Percentiles rank a stretch among this genome's conserved stretches.
These are phyloP conservation scores for Orycteropus afer DNA, from an alignment of 2,113 vertebrate species.

Conservation along the genomic window DNA sequence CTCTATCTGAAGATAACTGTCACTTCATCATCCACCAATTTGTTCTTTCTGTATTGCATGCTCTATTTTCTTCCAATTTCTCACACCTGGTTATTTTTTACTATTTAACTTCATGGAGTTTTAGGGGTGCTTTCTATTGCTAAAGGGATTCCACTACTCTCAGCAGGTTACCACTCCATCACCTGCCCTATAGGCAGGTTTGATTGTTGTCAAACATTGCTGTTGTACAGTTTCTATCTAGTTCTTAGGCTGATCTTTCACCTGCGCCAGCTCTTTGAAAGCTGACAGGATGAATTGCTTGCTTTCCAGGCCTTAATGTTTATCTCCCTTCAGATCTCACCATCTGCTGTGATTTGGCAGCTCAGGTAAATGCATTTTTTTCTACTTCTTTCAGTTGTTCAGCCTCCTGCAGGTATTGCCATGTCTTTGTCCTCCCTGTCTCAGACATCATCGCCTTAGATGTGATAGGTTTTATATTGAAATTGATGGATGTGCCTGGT, in stretches of 20 bases:
- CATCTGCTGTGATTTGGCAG: constrained; percentile 84
- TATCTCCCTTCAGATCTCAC: constrained; percentile 82
- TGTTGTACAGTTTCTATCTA: constrained; percentile 60
- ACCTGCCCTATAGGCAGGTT: constrained; percentile 57
- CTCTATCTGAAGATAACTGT: background rate
- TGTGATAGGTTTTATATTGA: constrained; percentile 45
- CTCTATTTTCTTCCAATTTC: constrained; percentile 1
- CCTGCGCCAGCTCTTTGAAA: constrained; percentile 74
- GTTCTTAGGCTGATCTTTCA: constrained; percentile 64
- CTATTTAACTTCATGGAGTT: constrained; percentile 53
- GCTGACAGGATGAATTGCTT: constrained; percentile 79
- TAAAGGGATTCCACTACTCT: constrained; percentile 52
- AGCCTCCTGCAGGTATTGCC: constrained; percentile 65
- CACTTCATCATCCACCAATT: background rate
- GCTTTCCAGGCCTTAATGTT: constrained; percentile 80
- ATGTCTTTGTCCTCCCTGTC: background rate
- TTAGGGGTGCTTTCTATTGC: constrained; percentile 28
- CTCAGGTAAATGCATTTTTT: constrained; percentile 75
- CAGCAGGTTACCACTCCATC: constrained; percentile 61
- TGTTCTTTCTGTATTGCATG: background rate
- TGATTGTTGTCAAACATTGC: constrained; percentile 73
- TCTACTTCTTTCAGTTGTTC: constrained; percentile 65
- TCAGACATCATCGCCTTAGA: constrained; percentile 56
- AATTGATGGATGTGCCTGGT: constrained; percentile 55
- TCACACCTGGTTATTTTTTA: background rate